Base-by-base conservation (phyloP, 2,888 invertebrate genomes). In the Helleia helle region DNA sequence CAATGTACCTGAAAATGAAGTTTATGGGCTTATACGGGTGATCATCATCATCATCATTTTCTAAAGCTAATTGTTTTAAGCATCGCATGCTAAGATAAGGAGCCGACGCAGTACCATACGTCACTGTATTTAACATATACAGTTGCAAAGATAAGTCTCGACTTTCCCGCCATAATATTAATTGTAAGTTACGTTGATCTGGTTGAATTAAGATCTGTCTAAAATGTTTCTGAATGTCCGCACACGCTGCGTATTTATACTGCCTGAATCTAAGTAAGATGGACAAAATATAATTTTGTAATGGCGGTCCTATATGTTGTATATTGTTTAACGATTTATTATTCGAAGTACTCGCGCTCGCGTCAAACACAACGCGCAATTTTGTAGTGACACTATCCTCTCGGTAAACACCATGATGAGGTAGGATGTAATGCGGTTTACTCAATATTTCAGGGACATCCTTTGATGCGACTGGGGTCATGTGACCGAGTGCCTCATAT, bases 91-190 rank as follows among this genome's bases (percentile, higher is more conserved):
- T 27, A 4, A 27, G 27, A 11, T n/a, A n/a, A n/a, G n/a, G n/a
- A n/a, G n/a, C n/a, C n/a, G n/a, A n/a, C n/a, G n/a, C n/a, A n/a
- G n/a, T n/a, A n/a, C n/a, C n/a, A n/a, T n/a, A n/a, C n/a, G n/a
- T n/a, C n/a, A n/a, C n/a, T n/a, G n/a, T n/a, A n/a, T n/a, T n/a
- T n/a, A n/a, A n/a, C n/a, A n/a, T n/a, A n/a, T n/a, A n/a, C n/a
- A n/a, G n/a, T n/a, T n/a, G n/a, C n/a, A n/a, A n/a, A n/a, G n/a
- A n/a, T n/a, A n/a, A n/a, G n/a, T n/a, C n/a, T n/a, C n/a, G n/a
- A n/a, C n/a, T n/a, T n/a, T n/a, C n/a, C n/a, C 60, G 41, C 62
- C 64, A 70, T 1, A 65, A 31, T 3, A 65, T 62, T 24, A 55
- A 36, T 42, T 67, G 66, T 3, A 36, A 24, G 13, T 7, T 24